phyloP scores from a whole-genome alignment of 2,113 vertebrate species.

The Phalacrocorax pelagicus region DNA sequence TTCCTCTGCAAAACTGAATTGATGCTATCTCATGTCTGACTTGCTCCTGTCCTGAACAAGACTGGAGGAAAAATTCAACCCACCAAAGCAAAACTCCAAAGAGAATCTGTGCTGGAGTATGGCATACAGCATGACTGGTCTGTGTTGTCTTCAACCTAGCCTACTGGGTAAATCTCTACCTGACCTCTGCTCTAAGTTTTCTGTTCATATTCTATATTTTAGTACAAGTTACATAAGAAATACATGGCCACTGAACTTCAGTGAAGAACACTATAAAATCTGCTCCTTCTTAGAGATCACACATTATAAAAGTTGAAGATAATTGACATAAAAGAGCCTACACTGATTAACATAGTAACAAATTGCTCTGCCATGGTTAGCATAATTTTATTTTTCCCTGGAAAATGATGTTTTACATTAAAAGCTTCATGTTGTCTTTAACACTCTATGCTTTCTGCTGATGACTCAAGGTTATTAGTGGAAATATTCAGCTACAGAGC shows the following conservation, averaged over 20 bases:
- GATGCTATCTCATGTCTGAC: not conserved
- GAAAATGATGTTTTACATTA: not conserved
- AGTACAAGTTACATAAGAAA: not conserved
- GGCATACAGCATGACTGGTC: not conserved
- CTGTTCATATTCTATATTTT: not conserved
- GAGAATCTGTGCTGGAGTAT: not conserved
- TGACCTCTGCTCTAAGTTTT: not conserved
- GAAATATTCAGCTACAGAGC: not conserved
- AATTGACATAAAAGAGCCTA: not conserved
- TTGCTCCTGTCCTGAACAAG: not conserved
- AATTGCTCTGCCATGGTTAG: not conserved
- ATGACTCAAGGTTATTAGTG: not conserved
- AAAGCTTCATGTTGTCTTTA: not conserved
- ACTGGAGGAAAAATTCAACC: not conserved
- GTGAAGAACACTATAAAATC: not conserved
- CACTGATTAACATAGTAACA: not conserved
- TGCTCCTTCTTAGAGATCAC: not conserved
- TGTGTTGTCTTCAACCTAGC: not conserved
- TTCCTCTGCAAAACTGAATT: not conserved
- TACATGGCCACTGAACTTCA: not conserved
- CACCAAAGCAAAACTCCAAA: not conserved
- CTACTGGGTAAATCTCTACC: not conserved
- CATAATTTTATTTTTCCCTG: not conserved
- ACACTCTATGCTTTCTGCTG: not conserved
- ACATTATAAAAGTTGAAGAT: not conserved